Base-by-base conservation (phyloP, 1,140 invertebrate genomes). In the Rhyacophila brunnea region DNA sequence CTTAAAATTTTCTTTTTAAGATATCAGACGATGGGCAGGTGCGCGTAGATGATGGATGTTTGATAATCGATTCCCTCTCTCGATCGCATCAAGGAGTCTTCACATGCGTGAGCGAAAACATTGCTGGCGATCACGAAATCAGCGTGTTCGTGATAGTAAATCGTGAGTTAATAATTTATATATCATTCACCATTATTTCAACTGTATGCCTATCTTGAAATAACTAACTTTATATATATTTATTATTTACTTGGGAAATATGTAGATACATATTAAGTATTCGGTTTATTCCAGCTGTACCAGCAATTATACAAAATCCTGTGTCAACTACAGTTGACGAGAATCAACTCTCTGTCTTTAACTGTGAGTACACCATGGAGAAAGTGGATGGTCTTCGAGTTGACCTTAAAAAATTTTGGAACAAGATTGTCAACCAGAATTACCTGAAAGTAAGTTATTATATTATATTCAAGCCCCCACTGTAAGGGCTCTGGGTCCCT, bases 51-150 rank as follows among this genome's bases (percentile, higher is more conserved):
- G 58, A 64, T 50, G 55, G 45, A 10, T 38, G 44, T 14, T 46
- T 65, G 15, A 54, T 53, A 5, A 65, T 65, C 15, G 54, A 61
- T 23, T 11, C 10, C 1, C 50, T 61, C 11, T 45, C 43, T 17
- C 44, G 18, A 36, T 11, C 46, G 36, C 62, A 61, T 48, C 58
- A 65, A 36, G 62, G 62, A 9, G 40, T 58, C 4, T 65, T 61
- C 20, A 50, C 35, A 7, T 61, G 62, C 19, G 20, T 50, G 2
- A 53, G 36, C n/a, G 62, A 65, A 46, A 65, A 65, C 42, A 58
- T 58, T 11, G 62, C 62, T 13, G 62, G 54, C 1, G 14, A 18
- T 10, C 48, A 54, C 32, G 58, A 65, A 44, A 43, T 61, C n/a
- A 35, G 34, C 13, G 38, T 65, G 13, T 65, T 50, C 23, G 7